phyloP scores from a whole-genome alignment of 2,888 invertebrate genomes.

The Lamellibrachia columna region DNA sequence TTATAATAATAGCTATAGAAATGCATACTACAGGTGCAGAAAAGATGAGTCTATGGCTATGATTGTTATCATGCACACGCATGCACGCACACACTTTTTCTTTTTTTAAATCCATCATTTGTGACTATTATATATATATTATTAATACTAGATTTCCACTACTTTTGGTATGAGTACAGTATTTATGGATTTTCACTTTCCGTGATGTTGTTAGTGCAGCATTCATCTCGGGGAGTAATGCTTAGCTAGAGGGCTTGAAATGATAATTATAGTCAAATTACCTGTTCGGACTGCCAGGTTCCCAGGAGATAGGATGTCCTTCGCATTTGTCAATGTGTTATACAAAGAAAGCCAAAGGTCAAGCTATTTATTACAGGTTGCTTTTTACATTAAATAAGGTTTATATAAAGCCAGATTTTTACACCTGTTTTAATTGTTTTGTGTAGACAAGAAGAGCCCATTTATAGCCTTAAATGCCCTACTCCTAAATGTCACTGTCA shows the following conservation, averaged over 20 bases:
- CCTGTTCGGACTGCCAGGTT: neutral
- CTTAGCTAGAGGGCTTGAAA: neutral
- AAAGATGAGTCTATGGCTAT: neutral
- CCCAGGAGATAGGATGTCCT: neutral
- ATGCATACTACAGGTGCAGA: neutral
- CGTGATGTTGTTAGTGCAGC: neutral
- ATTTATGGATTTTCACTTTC: neutral
- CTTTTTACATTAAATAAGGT: neutral
- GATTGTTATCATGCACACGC: neutral
- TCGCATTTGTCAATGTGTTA: neutral
- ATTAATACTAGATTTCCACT: neutral
- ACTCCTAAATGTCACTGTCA: neutral
- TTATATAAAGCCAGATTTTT: neutral
- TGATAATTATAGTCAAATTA: constrained; percentile 8
- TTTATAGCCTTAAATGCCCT: neutral
- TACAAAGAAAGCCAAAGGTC: neutral
- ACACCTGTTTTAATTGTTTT: neutral
- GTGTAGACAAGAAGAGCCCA: neutral
- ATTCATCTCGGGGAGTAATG: neutral
- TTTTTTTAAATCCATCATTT: neutral
- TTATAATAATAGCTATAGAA: too few relatives aligned
- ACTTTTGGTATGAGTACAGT: neutral
- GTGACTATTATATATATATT: neutral
- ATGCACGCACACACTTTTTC: neutral
- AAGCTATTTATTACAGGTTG: neutral